Evolutionary conservation across 30 jellyfish, hydroid and myxozoan genomes (phyloP), one percentile per base, ranked within the genome.

Genomic region (Aurelia sp.): DNA sequence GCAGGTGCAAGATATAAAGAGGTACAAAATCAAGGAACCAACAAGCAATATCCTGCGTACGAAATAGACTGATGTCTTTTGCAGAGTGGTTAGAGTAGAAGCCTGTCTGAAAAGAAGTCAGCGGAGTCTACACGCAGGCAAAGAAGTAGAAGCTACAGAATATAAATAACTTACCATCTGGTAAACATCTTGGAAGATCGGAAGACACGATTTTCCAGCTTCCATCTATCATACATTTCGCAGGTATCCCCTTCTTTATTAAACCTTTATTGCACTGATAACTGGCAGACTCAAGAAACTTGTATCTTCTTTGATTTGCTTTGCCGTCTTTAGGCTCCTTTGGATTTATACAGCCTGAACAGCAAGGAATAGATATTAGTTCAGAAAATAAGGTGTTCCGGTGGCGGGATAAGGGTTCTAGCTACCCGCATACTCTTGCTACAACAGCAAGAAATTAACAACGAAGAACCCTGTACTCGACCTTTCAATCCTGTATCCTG

Each of bases 191-290:
- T 11, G 52, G 20, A 12, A 52, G 82, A 9, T 9, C 17, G 44
- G 20, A 30, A 8, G 17, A 11, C 68, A 23, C 17, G 0, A 15
- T 40, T 20, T 41, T 71, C 82, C 82, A 71, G 30, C 82, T 71
- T 47, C 82, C 82, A 20, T 71, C 82, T 9, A 66, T 13, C 67
- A 47, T 71, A 20, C 82, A 71, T 13, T 21, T 71, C 16, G 61
- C 67, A 8, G 82, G 82, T 16, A 37, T 20, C 20, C 82, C 82
- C 48, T 3, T 0, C 18, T 2, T 0, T 16, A 71, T 15, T 41
- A 19, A 19, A 4, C 48, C 82, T 30, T 18, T 20, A 16, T 41
- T 41, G 8, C 82, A 71, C 2, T 37, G 35, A 48, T 35, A 71
- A 18, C 52, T 52, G 0, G 82, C 82, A 18, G 21, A 11, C 37